A percentile compares a stretch with the other conserved stretches of the same genome.
phyloP scores from a whole-genome alignment of 2,113 vertebrate species.

The Lepus timidus region DNA sequence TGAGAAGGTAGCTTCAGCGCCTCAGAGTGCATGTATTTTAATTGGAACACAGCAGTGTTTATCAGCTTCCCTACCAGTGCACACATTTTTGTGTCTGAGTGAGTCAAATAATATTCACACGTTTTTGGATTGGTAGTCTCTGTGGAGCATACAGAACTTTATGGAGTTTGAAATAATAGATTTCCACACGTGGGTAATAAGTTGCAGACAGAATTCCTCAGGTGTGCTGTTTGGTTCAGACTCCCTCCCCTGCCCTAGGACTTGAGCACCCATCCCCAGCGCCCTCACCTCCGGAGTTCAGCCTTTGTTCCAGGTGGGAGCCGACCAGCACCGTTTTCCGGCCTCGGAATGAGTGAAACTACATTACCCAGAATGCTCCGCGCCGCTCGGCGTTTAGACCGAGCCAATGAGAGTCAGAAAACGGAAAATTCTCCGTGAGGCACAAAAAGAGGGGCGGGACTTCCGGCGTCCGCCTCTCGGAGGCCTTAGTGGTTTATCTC shows the following conservation, averaged over 20 bases:
- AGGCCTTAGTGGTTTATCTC: neutral
- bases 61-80: neutral
- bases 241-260: neutral
- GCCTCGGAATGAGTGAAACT: neutral
- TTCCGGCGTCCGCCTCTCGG: neutral
- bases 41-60: neutral
- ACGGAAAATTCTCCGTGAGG: neutral
- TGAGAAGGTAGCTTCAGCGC: neutral
- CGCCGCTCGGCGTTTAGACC: fast-evolving
- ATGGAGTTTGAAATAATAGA: neutral
- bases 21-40: neutral
- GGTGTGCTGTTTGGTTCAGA: neutral
- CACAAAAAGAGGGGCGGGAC: neutral
- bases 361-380: neutral
- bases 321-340: fast-evolving
- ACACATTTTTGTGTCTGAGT: neutral
- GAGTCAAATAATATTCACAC: neutral
- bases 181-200: neutral
- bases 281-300: neutral
- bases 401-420: neutral
- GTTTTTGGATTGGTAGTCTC: neutral
- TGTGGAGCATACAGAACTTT: neutral
- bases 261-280: no score
- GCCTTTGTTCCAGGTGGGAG: no score
- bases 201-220: neutral